These are phyloP conservation scores for Drosophila atripex DNA, from an alignment of 2,888 invertebrate genomes.

Conservation along the genomic window DNA sequence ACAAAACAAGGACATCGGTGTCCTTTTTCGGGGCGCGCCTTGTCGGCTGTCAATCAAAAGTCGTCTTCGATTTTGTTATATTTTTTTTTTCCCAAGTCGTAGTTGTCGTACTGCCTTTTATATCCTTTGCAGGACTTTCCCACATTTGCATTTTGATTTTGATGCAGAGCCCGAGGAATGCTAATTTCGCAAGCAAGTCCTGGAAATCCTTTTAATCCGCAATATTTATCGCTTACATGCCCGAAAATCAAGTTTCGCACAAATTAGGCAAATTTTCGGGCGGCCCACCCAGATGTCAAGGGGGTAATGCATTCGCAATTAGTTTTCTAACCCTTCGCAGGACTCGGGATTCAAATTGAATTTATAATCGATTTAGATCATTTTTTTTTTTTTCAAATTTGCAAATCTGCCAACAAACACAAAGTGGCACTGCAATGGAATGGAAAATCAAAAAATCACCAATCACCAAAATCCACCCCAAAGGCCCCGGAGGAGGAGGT, in stretches of 20 bases:
- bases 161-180: neutral
- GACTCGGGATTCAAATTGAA: constrained; percentile 55
- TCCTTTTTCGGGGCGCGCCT: constrained; percentile 68
- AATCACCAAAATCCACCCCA: constrained; percentile 29
- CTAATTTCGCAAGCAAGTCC: constrained; percentile 55
- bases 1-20: constrained; percentile 67
- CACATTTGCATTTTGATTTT: constrained; percentile 41
- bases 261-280: constrained; percentile 64
- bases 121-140: constrained; percentile 23
- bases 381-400: constrained; percentile 62
- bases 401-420: constrained; percentile 36
- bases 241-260: constrained; percentile 70
- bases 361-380: constrained; percentile 79
- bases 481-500: neutral
- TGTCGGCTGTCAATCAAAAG: constrained; percentile 69
- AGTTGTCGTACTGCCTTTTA: neutral
- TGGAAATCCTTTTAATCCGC: constrained; percentile 53
- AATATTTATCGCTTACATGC: constrained; percentile 72
- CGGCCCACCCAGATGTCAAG: constrained; percentile 58
- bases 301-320: constrained; percentile 77
- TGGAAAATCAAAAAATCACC: constrained; percentile 8
- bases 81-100: neutral
- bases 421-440: constrained; percentile 47
- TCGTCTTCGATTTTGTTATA: constrained; percentile 44
- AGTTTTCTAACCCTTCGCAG: constrained; percentile 61